Conservation (phyloP, 2,888 invertebrate genomes). For the Charanyca ferruginea region DNA sequence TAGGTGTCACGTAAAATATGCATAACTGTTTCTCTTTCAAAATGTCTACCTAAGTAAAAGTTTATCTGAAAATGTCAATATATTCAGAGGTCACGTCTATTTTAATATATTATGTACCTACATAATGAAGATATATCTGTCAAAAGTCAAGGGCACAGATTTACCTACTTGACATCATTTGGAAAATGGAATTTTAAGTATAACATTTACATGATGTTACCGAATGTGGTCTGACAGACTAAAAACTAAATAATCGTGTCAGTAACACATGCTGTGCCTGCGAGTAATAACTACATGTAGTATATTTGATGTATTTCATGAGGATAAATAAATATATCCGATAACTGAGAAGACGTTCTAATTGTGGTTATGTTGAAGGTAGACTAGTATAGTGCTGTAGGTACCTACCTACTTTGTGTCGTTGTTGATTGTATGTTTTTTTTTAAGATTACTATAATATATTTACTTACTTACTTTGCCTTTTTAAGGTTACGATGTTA, state of each 20-base stretch:
- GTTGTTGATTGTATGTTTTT: conserved; percentile 5
- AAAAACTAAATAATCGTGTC: background rate
- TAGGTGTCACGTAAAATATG: conserved; percentile 50
- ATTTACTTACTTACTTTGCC: too few species aligned
- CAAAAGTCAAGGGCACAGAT: conserved; percentile 76
- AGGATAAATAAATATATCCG: conserved; percentile 27
- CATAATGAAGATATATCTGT: conserved; percentile 67
- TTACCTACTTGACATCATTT: conserved; percentile 56
- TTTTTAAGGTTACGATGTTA: too few species aligned
- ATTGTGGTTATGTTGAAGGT: conserved; percentile 56
- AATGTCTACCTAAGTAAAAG: conserved; percentile 68
- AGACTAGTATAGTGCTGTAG: conserved; percentile 25
- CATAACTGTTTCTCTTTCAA: conserved; percentile 67
- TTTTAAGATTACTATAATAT: background rate
- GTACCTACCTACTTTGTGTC: conserved; percentile 13
- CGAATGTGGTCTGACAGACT: conserved; percentile 6
- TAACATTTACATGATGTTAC: conserved; percentile 16
- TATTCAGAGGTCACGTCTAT: conserved; percentile 77
- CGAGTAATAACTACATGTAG: conserved; percentile 3
- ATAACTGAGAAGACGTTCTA: conserved; percentile 56
- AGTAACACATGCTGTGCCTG: background rate
- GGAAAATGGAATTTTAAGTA: conserved; percentile 52
- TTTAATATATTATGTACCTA: conserved; percentile 67
- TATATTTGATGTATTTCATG: conserved; percentile 5
- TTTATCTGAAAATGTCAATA: conserved; percentile 76